Base-by-base conservation (phyloP, 1,140 invertebrate species). In the Megalonaias nervosa region DNA sequence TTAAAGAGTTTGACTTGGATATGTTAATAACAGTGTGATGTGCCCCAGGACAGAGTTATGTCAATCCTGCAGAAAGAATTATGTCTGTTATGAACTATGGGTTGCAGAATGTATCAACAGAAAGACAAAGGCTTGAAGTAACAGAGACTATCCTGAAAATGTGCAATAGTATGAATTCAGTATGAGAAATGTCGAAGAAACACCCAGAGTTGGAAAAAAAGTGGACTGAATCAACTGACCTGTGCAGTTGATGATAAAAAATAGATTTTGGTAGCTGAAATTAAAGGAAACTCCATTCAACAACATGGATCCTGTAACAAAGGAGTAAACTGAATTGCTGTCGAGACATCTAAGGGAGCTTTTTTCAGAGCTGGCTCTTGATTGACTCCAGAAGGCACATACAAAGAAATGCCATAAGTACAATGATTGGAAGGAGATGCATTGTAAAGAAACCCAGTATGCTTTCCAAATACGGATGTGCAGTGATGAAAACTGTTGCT, bases 31-130 rank as follows among this genome's bases (percentile, higher is more conserved):
- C 48, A 3, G 59, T 31, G 1, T 23, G 75, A 23, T 65, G 67
- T 58, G 67, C 67, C 1, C 75, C 68, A 57, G 60, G 67, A 15
- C 59, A 76, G 17, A 76, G 67, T 19, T 76, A 64, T 58, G 17
- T 61, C 15, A 75, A 75, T 31, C 67, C 74, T 0, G 9, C 21
- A 0, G 16, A 70, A 23, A 5, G 56, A 15, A 23, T 70, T 15
- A 57, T 58, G 57, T 31, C 55, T 5, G 19, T 19, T 67, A 13
- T 67, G n/a, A 67, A 67, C 19, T n/a, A 21, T 19, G 31, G 65
- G 26, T 67, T 67, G 57, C 71, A 62, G 70, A 17, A 67, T n/a
- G 31, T n/a, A 67, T 17, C 66, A 11, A 31, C 19, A 67, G 66
- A 21, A 31, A 31, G 11, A 21, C 2, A 67, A 12, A 38, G 9